Evolutionary conservation across 2,113 vertebrate species (phyloP).

Genomic region (Motacilla alba): DNA sequence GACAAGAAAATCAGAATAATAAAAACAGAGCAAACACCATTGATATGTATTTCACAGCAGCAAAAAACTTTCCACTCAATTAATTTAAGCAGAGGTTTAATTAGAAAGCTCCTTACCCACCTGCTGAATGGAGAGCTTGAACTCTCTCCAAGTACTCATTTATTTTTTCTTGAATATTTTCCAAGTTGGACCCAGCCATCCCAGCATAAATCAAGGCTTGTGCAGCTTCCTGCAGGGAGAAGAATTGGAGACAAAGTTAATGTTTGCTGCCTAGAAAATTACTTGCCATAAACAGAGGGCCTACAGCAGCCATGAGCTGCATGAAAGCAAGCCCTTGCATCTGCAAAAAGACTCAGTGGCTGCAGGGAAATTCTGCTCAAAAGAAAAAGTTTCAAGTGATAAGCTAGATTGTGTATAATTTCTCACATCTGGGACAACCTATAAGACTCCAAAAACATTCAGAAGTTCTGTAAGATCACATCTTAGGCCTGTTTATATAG

Average conservation of each 20-base stretch:
- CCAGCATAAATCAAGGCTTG: conserved; percentile 96
- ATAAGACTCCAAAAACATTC: not conserved
- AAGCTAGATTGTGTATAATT: not conserved
- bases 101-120: conserved; percentile 66
- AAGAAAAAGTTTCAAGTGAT: not conserved
- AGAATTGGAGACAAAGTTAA: not conserved
- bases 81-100: not conserved
- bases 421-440: not conserved
- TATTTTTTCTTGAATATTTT: conserved; percentile 93
- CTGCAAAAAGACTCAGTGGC: not conserved
- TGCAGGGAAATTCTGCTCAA: not conserved
- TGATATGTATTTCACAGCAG: not conserved
- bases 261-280: not conserved
- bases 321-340: not conserved
- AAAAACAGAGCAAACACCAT: not conserved
- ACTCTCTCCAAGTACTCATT: conserved; percentile 95
- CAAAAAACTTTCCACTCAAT: not conserved
- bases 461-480: not conserved
- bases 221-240: conserved; percentile 82
- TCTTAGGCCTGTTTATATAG: not conserved
- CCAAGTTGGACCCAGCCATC: conserved; percentile 95
- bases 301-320: not conserved
- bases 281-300: not conserved
- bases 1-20: not conserved
- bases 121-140: conserved; percentile 89